Evolutionary conservation across 2,797 vertebrate genomes (phyloP).

Genomic region (Pangasius sanitwongsei): DNA sequence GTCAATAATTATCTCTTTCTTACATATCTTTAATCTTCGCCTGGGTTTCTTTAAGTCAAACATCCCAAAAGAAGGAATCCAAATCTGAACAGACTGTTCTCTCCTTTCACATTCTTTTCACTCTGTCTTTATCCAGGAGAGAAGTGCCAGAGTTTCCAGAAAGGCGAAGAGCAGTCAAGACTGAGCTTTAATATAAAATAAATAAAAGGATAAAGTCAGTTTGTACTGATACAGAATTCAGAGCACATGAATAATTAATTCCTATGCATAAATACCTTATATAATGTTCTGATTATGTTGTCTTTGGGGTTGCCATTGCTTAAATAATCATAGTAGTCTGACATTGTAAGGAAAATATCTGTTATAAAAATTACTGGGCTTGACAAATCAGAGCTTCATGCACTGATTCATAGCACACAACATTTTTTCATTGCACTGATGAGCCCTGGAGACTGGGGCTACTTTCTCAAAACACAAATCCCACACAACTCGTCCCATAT

Average conservation of each 20-base stretch:
- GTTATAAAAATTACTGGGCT: background rate
- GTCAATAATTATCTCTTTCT: background rate
- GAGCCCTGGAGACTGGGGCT: background rate
- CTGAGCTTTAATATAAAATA: conserved; percentile 12
- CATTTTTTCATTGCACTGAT: background rate
- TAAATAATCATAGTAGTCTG: background rate
- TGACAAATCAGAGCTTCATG: background rate
- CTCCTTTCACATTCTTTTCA: background rate
- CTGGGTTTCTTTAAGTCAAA: background rate
- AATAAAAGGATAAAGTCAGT: conserved; percentile 23
- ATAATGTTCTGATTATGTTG: background rate
- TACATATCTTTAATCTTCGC: background rate
- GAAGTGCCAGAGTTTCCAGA: conserved; percentile 9
- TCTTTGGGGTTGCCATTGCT: background rate
- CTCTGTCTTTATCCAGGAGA: conserved; percentile 1
- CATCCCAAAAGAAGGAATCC: background rate
- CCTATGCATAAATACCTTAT: background rate
- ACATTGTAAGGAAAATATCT: background rate
- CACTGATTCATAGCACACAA: background rate
- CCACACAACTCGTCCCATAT: too few relatives aligned
- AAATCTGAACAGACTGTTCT: background rate
- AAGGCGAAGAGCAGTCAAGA: background rate
- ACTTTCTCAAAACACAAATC: background rate
- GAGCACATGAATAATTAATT: background rate
- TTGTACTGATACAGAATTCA: background rate